Evolutionary conservation across 2,888 invertebrate genomes (phyloP), one percentile per base, ranked within the genome.

Genomic region (Elmis aenea): DNA sequence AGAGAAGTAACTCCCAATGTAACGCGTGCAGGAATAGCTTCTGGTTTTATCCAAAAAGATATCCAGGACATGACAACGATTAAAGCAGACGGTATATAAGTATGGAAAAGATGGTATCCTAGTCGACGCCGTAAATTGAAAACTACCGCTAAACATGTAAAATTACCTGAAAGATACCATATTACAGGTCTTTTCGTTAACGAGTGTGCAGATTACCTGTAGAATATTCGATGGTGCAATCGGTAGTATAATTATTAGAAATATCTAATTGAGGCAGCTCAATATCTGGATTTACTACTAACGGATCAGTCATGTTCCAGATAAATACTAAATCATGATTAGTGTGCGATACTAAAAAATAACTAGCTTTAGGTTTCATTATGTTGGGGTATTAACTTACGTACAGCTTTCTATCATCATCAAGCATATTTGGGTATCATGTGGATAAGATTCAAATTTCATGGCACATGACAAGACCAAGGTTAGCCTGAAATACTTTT

Each of bases 21-120:
- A 38, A 92, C 89, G 38, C 92, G 75, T 0, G 91, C 91, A 0
- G 92, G 92, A 52, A 89, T 89, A 3, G 92, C 91, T 66, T 91
- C 91, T 0, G 90, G 90, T 57, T 90, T 91, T 56, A 92, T 91
- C 93, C 92, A 93, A 71, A 93, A 93, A 0, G 92, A 91, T 51
- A 93, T 91, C 92, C 92, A 93, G 42, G 90, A 91, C 88, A 93
- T 90, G 38, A 92, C 90, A 26, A 92, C 92, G 61, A 92, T 92
- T 49, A 92, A 73, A 0, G 89, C 89, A 1, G 91, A 90, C 0
- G 91, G 91, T 54, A 91, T 90, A 66, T 92, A 92, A 0, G 91
- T 91, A 69, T 92, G 91, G 66, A 92, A 90, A 32, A 92, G 73
- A 63, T 91, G 90, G 69, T 91, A 92, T 9, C 91, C 91, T 11